These are phyloP conservation scores for Pollenia griseotomentosa DNA, from an alignment of 2,888 invertebrate genomes.

Conservation along the genomic window DNA sequence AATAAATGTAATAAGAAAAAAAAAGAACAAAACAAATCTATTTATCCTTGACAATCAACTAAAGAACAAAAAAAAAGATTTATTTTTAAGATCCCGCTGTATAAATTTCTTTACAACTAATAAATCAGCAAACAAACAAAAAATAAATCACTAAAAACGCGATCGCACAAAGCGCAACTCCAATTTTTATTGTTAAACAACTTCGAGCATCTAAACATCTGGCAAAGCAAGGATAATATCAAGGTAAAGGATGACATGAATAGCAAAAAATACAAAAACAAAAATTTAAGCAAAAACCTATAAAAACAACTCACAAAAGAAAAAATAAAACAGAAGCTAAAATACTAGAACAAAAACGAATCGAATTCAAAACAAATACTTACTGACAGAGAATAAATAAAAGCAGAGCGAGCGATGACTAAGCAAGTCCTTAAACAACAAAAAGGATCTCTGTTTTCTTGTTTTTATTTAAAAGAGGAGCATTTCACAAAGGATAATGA, in stretches of 20 bases:
- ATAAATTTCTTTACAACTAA: slow-evolving; percentile 42
- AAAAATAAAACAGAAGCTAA: slow-evolving; percentile 48
- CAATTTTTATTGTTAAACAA: slow-evolving; percentile 47
- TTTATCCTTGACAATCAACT: slow-evolving; percentile 57
- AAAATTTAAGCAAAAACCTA: slow-evolving; percentile 14
- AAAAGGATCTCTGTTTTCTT: slow-evolving; percentile 49
- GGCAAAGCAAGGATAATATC: slow-evolving; percentile 64
- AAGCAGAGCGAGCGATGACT: slow-evolving; percentile 33
- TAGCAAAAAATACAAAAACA: slow-evolving; percentile 6
- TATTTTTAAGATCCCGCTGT: slow-evolving; percentile 27
- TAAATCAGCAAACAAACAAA: slow-evolving; percentile 65
- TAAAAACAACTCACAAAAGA: slow-evolving; percentile 7
- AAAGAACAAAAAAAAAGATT: slow-evolving; percentile 44
- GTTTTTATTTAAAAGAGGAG: slow-evolving; percentile 57
- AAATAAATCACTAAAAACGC: slow-evolving; percentile 53
- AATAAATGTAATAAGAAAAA: neutral
- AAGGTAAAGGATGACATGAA: slow-evolving; percentile 48
- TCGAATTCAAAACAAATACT: slow-evolving; percentile 46
- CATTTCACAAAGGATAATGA: slow-evolving; percentile 44
- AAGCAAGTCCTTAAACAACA: slow-evolving; percentile 56
- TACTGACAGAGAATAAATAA: slow-evolving; percentile 50
- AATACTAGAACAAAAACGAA: slow-evolving; percentile 36
- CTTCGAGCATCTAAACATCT: slow-evolving; percentile 59
- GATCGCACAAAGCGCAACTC: slow-evolving; percentile 42
- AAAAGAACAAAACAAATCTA: slow-evolving; percentile 23